Evolutionary conservation across 2,113 vertebrate genomes (phyloP), one percentile per base, ranked within the genome.

Genomic region (Corythornis madagascariensis): DNA sequence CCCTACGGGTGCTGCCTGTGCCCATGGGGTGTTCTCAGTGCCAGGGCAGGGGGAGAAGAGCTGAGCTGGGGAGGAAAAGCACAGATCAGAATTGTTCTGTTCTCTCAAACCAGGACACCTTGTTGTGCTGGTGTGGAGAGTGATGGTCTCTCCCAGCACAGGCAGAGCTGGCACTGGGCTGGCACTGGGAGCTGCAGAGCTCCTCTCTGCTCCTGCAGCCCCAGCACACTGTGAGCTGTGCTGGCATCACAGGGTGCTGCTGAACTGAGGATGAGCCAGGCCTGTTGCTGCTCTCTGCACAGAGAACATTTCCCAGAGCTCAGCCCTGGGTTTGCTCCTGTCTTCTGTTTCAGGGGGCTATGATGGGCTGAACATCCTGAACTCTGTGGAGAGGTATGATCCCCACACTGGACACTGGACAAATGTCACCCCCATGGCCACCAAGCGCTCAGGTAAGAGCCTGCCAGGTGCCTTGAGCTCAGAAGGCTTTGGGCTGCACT

Each of bases 331-430:
- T 63, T 89, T 67, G 70, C 35, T 92, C 31, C 61, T 88, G 4
- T 84, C 11, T 78, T 96, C 43, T 78, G 42, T 97, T 96, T 60
- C 89, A 99, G 99, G 99, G 93, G 99, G 99, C 69, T 99, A 99
- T 6, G 99, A 99, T 82, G 99, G 99, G 28, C 96, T 99, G 55
- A 99, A 99, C 86, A 99, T 99, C 55, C 97, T 99, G 93, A 99
- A 99, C 91, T 99, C 99, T 59, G 99, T 99, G 20, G 99, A 99
- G 96, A 98, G 99, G 66, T 99, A 99, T 42, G 99, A 99, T 96
- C 99, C 99, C 31, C 99, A 99, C 97, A 99, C 99, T 13, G 99
- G 99, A 84, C 99, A 99, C 97, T 99, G 99, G 99, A 99, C 99
- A 15, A 99, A 98, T 9, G 99, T 99, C 59, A 99, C 99, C 13